Base-by-base conservation (phyloP, 2,888 invertebrate genomes). In the Lycia hirtaria region DNA sequence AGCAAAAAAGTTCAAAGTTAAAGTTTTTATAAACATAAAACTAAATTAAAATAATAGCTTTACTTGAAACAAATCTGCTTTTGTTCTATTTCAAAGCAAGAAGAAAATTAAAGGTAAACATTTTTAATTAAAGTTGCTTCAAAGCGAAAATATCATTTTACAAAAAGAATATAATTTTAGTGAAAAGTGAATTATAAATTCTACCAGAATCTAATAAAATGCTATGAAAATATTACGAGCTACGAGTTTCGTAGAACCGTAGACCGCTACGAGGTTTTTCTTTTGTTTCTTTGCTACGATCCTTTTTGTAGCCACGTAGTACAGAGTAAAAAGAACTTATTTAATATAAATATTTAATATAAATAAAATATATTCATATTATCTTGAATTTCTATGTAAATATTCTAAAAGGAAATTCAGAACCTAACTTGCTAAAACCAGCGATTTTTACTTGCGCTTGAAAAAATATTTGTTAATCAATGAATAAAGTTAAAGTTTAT, bases 211-310 rank as follows among this genome's bases (percentile, higher is more conserved):
- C 10, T 12, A 30, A 44, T 43, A 43, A 35, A 38, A 45, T 33
- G 35, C 61, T 67, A 59, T 52, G 65, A 53, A 62, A 71, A 64
- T 57, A 60, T 4, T 45, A 60, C 40, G 55, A 56, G 64, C 62
- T 62, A 52, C 58, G 61, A 50, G 58, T 62, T 69, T 65, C 57
- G 67, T 66, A 68, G 69, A 56, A 28, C 44, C 26, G 52, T 41
- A 52, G 50, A 41, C 26, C 32, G 49, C 28, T 60, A 51, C 55
- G 43, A 68, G 59, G 49, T 62, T 64, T 59, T 51, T 19, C 49
- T 7, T 41, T 43, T 58, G 41, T 57, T 59, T 63, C 62, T 38
- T 33, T 45, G 38, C 37, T 38, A 38, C 37, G 45, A 35, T 10
- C 38, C 26, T 59, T 45, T 44, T 53, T 15, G 15, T 41, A 41